Base-by-base conservation (phyloP, 2,888 invertebrate genomes). In the Amiota communis region DNA sequence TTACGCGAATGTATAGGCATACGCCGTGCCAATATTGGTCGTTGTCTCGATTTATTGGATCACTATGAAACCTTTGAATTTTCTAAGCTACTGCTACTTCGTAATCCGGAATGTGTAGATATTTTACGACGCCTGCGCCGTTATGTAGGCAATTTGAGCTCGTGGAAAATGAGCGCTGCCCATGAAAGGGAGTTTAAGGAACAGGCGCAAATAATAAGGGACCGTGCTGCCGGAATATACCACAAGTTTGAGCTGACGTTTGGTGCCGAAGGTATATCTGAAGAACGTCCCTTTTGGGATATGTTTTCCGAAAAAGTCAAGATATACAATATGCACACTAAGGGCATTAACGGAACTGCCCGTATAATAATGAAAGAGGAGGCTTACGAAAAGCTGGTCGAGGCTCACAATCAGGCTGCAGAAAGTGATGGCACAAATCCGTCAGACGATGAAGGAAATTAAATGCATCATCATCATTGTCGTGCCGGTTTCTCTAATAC, bases 51-150 rank as follows among this genome's bases (percentile, higher is more conserved):
- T 70, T 90, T 93, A 1, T 90, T 97, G 78, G 93, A 95, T 61
- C 92, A 93, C 75, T 88, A 92, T 8, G 89, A 91, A 73, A 87
- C 88, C 2, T 78, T 89, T 12, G 87, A 88, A 65, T 65, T 90
- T 9, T 93, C 93, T 76, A 93, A 94, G 0, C 88, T 96, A 23
- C 95, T 96, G 94, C 88, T 97, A 59, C 92, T 95, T 72, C 96
- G 96, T 80, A 95, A 96, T 90, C 94, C 96, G 0, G 93, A 93
- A 63, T 92, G 95, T 79, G 92, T 96, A 64, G 94, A 95, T 83
- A 96, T 95, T 0, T 92, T 96, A 70, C 94, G 94, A 81, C 92
- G 95, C 75, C 91, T 95, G 88, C 91, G 94, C 15, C 92, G 93
- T 63, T 97, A 96, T 88, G 93, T 96, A 53, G 96, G 96, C 9